phyloP scores from a whole-genome alignment of 1,140 invertebrate species.

The Lithobius niger region DNA sequence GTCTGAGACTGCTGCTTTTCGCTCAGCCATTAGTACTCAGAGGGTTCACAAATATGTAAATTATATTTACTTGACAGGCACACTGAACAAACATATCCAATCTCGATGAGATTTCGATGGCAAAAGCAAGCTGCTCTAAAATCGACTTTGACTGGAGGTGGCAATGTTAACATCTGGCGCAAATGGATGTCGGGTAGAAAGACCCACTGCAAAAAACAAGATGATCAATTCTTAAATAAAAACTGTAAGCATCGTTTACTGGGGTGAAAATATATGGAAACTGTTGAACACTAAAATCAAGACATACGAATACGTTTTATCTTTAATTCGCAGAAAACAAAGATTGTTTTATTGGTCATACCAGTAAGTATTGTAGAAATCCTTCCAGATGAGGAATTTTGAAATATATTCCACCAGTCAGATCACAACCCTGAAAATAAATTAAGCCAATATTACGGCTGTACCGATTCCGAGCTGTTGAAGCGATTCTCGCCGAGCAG shows the following conservation, averaged over 20 bases:
- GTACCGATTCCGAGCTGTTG: no score
- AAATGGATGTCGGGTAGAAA: constrained; percentile 73
- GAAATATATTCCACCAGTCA: constrained; percentile 81
- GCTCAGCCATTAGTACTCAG: no score
- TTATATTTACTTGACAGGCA: constrained; percentile 72
- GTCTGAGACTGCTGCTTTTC: no score
- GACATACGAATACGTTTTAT: no score
- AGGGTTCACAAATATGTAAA: no score
- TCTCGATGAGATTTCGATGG: constrained; percentile 87
- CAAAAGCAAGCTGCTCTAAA: constrained; percentile 96
- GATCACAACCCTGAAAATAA: constrained; percentile 60
- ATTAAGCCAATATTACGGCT: no score
- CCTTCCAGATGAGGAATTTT: constrained; percentile 60
- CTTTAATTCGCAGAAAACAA: no score
- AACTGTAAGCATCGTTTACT: no score
- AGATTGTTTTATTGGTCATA: constrained; percentile 36
- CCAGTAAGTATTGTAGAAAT: constrained; percentile 84
- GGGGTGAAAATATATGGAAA: no score
- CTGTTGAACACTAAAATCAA: no score
- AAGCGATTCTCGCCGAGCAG: no score
- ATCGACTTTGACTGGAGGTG: constrained; percentile 79
- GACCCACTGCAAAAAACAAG: constrained; percentile 56
- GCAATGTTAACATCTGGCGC: constrained; percentile 69
- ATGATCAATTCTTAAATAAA: no score
- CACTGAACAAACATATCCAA: constrained; percentile 94